These are phyloP conservation scores for Epizoanthus scotinus DNA, from an alignment of 92 coral and sea anemone genomes.

Conservation along the genomic window DNA sequence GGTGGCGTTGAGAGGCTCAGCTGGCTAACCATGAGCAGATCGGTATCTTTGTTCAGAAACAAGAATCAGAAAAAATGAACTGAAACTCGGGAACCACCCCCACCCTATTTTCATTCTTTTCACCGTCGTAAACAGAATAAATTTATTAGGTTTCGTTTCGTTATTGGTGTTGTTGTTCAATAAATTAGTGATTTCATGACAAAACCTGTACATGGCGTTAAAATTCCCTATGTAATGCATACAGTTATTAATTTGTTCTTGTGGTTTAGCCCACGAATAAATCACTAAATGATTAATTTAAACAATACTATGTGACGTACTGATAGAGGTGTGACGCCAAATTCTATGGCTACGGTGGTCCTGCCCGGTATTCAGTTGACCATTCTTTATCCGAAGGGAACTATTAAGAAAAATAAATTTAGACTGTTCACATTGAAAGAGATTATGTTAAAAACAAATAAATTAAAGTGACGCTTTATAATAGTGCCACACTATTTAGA, in stretches of 20 bases:
- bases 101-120: constrained; percentile 1
- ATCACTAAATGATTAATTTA: constrained; percentile 26
- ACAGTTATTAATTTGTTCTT: constrained; percentile 12
- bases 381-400: not conserved
- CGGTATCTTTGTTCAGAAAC: constrained; percentile 12
- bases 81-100: not conserved
- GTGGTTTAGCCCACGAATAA: constrained; percentile 9
- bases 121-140: too few species aligned
- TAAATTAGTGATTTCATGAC: not conserved
- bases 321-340: not conserved
- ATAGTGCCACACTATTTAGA: constrained; percentile 17
- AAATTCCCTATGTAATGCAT: not conserved
- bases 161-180: not conserved
- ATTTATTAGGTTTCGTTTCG: not conserved
- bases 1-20: not conserved
- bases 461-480: not conserved
- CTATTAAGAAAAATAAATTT: constrained; percentile 6
- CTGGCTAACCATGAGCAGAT: constrained; percentile 20
- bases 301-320: not conserved
- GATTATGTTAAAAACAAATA: not conserved
- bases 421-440: constrained; percentile 6
- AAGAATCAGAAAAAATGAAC: not conserved
- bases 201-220: not conserved
- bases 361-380: too few species aligned
- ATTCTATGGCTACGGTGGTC: not conserved